A percentile compares a stretch with the other conserved stretches of the same genome.
Evolutionary conservation across 1,140 invertebrate species (phyloP).

Genomic region (Pseudobourletiella spinata): DNA sequence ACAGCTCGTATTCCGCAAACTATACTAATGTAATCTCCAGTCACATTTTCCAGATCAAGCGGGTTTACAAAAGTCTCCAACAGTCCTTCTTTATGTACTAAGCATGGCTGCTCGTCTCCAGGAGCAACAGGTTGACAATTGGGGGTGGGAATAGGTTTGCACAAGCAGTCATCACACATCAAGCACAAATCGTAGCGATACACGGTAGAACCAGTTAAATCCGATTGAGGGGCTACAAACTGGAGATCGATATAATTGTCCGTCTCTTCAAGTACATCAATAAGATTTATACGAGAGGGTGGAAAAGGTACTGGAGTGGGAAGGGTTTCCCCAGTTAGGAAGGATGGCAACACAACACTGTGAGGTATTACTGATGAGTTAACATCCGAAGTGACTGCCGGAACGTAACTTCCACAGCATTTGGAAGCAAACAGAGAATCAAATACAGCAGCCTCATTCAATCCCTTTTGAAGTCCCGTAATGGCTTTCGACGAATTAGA

Average conservation of each 20-base stretch:
- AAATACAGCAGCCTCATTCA: slow-evolving; percentile 6
- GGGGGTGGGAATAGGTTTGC: not conserved
- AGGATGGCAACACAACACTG: slow-evolving; percentile 5
- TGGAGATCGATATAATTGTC: not conserved
- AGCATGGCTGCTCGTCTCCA: not conserved
- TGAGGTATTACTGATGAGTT: not conserved
- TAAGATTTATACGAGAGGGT: slow-evolving; percentile 17
- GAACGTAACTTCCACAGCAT: slow-evolving; percentile 20
- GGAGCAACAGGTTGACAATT: not conserved
- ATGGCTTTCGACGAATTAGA: not conserved
- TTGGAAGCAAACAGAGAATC: slow-evolving; percentile 2
- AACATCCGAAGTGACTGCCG: not conserved
- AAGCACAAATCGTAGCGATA: slow-evolving; percentile 17
- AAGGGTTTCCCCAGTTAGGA: slow-evolving; percentile 14
- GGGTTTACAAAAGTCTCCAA: not conserved
- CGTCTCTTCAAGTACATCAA: not conserved
- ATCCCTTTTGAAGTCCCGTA: not conserved
- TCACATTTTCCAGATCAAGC: not conserved
- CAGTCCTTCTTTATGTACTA: not conserved
- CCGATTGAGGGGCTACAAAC: slow-evolving; percentile 9
- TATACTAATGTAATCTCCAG: not conserved
- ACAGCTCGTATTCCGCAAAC: slow-evolving; percentile 16
- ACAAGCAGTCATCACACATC: slow-evolving; percentile 3
- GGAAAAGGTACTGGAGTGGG: not conserved
- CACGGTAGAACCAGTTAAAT: not conserved